Evolutionary conservation across 2,888 invertebrate species (phyloP), one percentile per base, ranked within the genome.

Genomic region (Amaurobius ferox): DNA sequence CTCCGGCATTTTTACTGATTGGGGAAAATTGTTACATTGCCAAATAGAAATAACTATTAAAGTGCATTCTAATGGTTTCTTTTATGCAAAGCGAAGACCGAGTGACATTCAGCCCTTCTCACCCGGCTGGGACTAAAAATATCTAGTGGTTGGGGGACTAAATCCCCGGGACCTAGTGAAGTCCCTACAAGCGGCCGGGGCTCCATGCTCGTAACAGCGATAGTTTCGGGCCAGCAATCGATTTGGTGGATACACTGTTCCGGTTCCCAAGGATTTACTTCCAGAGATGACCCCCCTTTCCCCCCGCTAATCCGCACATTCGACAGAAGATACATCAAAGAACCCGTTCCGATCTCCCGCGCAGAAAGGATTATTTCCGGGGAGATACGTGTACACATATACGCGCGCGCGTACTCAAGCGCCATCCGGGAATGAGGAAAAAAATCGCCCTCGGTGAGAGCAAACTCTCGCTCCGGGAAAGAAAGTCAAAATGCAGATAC

Each of bases 321-420:
- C 55, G 55, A 55, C 55, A 55, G 55, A 55, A 55, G 55, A 55
- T 55, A 55, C 23, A 55, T 55, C 55, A 55, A 55, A 55, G 16
- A 23, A 55, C 19, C 23, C 55, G 23, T 23, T 23, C 55, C 55
- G 5, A 3, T 23, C 2, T 19, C 55, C 55, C 19, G 3, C 23
- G 23, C 19, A 23, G 23, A 55, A 55, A 19, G 23, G 55, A 55
- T 55, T 55, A 55, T 55, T 23, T 55, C 55, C 55, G 55, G 23
- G 23, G 23, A 55, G 9, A 55, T 55, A 55, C 23, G 55, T 55
- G 55, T 55, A 55, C 55, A 55, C 55, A 23, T 5, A 1, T 11
- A 55, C 11, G 23, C 23, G 23, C 55, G 23, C 55, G 55, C 55
- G 55, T 16, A 2, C 44, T 23, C 23, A 5, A 1, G 55, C 55